Conservation (phyloP, 1,140 invertebrate species). For the Neodiprion pinetum region DNA sequence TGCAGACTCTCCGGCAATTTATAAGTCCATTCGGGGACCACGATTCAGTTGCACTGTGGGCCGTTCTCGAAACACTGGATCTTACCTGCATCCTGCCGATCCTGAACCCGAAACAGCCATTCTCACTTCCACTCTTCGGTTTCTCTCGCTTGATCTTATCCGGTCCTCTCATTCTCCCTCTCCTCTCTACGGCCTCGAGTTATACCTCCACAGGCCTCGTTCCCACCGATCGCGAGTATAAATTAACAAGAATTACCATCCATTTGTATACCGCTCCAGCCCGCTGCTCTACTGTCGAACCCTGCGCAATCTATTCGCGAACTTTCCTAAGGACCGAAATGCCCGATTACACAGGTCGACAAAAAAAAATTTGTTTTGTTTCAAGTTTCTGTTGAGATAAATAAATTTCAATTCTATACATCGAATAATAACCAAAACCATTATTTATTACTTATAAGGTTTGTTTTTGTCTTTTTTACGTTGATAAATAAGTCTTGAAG, state of each 20-base stretch:
- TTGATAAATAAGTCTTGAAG: too few relatives aligned
- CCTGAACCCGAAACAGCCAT: not conserved
- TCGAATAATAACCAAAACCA: too few relatives aligned
- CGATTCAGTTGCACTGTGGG: not conserved
- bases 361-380: too few relatives aligned
- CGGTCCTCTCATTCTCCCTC: not conserved
- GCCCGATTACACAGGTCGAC: too few relatives aligned
- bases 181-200: not conserved
- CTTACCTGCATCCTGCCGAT: not conserved
- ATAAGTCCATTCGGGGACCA: not conserved
- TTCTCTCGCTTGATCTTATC: constrained; percentile 7
- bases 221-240: constrained; percentile 1
- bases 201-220: not conserved
- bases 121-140: not conserved
- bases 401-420: too few relatives aligned
- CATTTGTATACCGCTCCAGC: not conserved
- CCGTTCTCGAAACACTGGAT: not conserved
- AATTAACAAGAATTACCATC: constrained; percentile 2
- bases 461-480: too few relatives aligned
- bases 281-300: too few relatives aligned
- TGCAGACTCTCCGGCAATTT: not conserved
- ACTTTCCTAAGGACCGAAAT: too few relatives aligned
- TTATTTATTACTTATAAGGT: too few relatives aligned
- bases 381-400: too few relatives aligned
- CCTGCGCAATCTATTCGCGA: too few relatives aligned